phyloP scores from a whole-genome alignment of 2,113 vertebrate genomes.

The Tupaia chinensis region DNA sequence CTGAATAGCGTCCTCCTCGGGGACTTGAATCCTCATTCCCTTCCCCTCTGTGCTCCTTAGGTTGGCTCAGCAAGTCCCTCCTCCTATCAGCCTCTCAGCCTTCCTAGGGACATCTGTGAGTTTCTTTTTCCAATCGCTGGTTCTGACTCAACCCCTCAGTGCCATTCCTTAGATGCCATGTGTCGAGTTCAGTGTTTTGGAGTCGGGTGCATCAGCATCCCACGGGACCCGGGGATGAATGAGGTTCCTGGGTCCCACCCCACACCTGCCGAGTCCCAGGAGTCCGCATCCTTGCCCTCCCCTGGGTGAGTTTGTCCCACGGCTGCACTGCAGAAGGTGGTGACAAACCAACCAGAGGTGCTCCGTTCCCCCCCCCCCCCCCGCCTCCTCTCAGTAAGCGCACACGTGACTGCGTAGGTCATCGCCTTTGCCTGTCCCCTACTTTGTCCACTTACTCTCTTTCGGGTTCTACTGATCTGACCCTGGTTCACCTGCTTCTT shows the following conservation, averaged over 20 bases:
- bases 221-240: not conserved
- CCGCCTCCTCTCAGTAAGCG: no score
- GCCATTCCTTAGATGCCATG: not conserved
- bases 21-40: not conserved
- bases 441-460: not conserved
- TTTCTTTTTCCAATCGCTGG: not conserved
- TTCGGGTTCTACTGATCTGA: not conserved
- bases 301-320: not conserved
- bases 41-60: not conserved
- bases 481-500: not conserved
- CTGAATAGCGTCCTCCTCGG: not conserved
- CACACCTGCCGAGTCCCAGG: not conserved
- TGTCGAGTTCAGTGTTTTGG: not conserved
- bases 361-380: no score
- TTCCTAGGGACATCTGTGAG: not conserved
- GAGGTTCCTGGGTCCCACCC: not conserved
- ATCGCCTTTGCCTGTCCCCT: not conserved
- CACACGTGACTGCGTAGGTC: not conserved
- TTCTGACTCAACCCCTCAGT: not conserved
- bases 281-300: not conserved
- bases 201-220: not conserved
- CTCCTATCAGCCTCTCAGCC: not conserved
- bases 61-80: not conserved
- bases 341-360: no score
- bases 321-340: not conserved